phyloP scores from a whole-genome alignment of 1,140 invertebrate species.

The Ctenoplectra terminalis region DNA sequence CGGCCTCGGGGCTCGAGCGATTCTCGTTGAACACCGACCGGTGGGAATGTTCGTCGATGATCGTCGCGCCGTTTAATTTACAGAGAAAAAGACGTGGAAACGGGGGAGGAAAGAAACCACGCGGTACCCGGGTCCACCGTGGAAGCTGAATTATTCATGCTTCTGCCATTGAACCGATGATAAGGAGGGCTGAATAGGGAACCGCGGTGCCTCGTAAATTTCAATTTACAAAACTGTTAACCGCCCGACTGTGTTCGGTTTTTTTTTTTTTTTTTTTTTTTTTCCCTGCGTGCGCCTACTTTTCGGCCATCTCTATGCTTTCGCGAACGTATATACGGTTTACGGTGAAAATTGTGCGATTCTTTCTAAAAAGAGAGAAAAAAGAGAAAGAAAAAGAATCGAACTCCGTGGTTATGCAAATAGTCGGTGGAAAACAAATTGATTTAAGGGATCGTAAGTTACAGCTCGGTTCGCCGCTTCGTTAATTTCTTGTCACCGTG shows the following conservation, averaged over 20 bases:
- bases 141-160: conserved; percentile 75
- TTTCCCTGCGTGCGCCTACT: conserved; percentile 47
- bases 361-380: neutral
- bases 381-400: neutral
- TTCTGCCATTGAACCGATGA: conserved; percentile 68
- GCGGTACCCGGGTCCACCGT: conserved; percentile 39
- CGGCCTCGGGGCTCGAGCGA: neutral
- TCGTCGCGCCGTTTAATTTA: conserved; percentile 62
- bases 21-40: neutral
- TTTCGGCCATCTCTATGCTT: conserved; percentile 53
- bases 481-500: conserved; percentile 3
- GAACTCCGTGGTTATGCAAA: conserved; percentile 24
- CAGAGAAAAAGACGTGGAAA: conserved; percentile 44
- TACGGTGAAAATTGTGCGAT: neutral
- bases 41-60: conserved; percentile 53
- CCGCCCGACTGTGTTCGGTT: conserved; percentile 56
- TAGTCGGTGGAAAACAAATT: conserved; percentile 8
- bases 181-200: conserved; percentile 58
- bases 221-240: conserved; percentile 77
- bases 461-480: neutral
- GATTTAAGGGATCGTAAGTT: neutral
- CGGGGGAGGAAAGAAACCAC: conserved; percentile 22
- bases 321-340: neutral
- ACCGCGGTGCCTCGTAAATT: conserved; percentile 66
- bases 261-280: neutral